Conservation (phyloP, 1,140 invertebrate species). For the Magallana angulata region DNA sequence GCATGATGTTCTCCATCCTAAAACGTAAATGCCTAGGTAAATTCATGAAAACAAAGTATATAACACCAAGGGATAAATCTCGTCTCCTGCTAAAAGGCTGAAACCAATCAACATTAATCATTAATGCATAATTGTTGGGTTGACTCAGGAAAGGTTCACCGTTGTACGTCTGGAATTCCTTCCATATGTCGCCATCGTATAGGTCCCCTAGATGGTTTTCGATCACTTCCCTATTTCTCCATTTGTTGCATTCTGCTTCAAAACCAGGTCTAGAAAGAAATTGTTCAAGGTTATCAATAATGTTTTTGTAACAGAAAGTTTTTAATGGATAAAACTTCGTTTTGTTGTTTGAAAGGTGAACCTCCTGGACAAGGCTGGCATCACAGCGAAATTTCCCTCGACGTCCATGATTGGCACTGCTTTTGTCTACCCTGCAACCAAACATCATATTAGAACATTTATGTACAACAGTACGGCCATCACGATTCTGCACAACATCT, state of each 20-base stretch:
- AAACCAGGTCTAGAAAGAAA: conserved; percentile 30
- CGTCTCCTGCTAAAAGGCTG: conserved; percentile 36
- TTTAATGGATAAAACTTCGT: conserved; percentile 38
- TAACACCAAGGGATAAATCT: conserved; percentile 40
- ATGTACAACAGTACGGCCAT: conserved; percentile 14
- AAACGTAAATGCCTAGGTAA: conserved; percentile 41
- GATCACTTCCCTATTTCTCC: conserved; percentile 5
- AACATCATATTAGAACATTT: conserved; percentile 39
- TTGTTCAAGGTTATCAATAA: conserved; percentile 38
- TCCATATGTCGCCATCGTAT: conserved; percentile 57
- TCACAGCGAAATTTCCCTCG: conserved; percentile 30
- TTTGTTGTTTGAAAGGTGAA: conserved; percentile 19
- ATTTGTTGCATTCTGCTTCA: conserved; percentile 15
- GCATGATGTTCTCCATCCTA: conserved; percentile 39
- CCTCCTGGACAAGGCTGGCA: conserved; percentile 28
- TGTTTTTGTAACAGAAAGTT: conserved; percentile 34
- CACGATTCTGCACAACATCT: conserved; percentile 10
- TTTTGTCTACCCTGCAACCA: conserved; percentile 37
- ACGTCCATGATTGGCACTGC: not conserved
- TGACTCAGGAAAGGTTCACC: conserved; percentile 32
- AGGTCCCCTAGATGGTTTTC: conserved; percentile 44
- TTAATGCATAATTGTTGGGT: conserved; percentile 37
- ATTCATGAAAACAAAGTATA: conserved; percentile 44
- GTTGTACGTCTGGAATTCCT: conserved; percentile 40
- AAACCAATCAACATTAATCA: conserved; percentile 53